Conservation (phyloP, 2,113 vertebrate species). For the Saimiri boliviensis region DNA sequence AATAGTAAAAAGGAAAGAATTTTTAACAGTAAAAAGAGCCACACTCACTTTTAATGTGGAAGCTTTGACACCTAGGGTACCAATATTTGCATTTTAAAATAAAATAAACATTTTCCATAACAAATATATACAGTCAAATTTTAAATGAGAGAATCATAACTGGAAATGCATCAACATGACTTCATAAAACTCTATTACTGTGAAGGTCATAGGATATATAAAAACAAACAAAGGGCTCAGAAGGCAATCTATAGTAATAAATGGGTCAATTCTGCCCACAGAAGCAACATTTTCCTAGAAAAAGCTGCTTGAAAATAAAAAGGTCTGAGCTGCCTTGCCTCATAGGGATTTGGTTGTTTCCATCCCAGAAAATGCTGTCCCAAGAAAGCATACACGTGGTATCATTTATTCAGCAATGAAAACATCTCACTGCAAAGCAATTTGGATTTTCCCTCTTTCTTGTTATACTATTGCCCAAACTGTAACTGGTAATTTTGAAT, state of each 20-base stretch:
- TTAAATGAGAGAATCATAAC: not conserved
- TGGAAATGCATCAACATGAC: not conserved
- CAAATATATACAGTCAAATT: not conserved
- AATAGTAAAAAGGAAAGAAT: not conserved
- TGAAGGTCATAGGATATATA: not conserved
- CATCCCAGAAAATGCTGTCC: not conserved
- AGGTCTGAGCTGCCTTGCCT: not conserved
- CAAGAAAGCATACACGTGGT: not conserved
- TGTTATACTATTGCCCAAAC: not conserved
- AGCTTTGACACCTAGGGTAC: not conserved
- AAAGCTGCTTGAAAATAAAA: not conserved
- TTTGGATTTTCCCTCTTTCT: not conserved
- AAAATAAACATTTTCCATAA: not conserved
- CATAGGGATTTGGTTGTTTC: not conserved
- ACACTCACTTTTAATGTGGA: not conserved
- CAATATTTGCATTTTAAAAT: not conserved
- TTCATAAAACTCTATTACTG: accelerated
- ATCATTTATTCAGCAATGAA: not conserved
- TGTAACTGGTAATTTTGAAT: not conserved
- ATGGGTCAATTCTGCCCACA: not conserved
- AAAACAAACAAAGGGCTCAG: not conserved
- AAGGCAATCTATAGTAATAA: not conserved
- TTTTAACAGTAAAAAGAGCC: not conserved
- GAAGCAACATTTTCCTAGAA: slow-evolving; percentile 28
- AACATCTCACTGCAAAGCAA: not conserved